phyloP scores from a whole-genome alignment of 2,888 invertebrate species.

The Actias luna region DNA sequence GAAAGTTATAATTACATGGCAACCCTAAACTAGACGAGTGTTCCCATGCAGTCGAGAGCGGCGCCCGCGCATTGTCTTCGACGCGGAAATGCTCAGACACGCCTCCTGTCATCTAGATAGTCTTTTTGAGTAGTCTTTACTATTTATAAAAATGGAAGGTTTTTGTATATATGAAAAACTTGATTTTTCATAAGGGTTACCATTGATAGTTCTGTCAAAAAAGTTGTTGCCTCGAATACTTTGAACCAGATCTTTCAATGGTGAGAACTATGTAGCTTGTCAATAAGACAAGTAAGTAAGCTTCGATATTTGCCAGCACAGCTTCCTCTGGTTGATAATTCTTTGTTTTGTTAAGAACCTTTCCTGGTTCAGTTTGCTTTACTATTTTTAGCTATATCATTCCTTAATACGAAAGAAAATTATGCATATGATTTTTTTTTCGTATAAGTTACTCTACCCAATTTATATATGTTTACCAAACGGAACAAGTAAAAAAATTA shows the following conservation, averaged over 20 bases:
- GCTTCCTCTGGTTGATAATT: too few species aligned
- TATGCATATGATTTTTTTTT: too few species aligned
- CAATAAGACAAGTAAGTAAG: too few species aligned
- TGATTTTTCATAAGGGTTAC: neutral
- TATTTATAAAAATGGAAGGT: constrained; percentile 1
- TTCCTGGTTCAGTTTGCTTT: too few species aligned
- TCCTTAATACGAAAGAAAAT: too few species aligned
- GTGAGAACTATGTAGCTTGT: too few species aligned
- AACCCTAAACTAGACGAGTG: constrained; percentile 43
- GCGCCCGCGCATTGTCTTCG: constrained; percentile 61
- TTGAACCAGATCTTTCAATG: too few species aligned
- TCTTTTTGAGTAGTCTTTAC: constrained; percentile 15
- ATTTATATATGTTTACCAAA: neutral
- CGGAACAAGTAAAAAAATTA: neutral
- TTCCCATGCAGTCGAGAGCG: constrained; percentile 69
- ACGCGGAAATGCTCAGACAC: constrained; percentile 53
- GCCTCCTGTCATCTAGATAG: constrained; percentile 35
- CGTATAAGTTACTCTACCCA: too few species aligned
- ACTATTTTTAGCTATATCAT: too few species aligned
- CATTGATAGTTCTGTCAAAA: neutral
- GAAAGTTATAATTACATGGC: constrained; percentile 15
- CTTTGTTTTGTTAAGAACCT: too few species aligned
- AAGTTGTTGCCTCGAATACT: too few species aligned
- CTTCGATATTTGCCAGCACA: too few species aligned
- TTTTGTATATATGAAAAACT: neutral